These are phyloP conservation scores for Spisula solida DNA, from an alignment of 2,888 invertebrate genomes.

Conservation along the genomic window DNA sequence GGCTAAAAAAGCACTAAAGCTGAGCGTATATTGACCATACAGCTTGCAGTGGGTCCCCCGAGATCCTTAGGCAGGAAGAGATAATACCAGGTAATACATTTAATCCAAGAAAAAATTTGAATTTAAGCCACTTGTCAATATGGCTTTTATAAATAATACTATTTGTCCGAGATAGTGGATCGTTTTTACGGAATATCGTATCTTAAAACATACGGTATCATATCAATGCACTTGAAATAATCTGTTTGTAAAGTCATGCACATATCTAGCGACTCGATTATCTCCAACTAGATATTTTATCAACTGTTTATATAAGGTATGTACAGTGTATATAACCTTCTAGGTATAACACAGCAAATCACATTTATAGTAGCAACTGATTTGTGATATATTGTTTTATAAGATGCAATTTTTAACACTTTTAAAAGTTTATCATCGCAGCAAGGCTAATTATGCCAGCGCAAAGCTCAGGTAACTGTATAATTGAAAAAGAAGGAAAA, in stretches of 20 bases:
- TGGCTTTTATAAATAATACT: neutral
- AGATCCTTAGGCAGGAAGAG: conserved; percentile 13
- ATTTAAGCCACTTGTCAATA: conserved; percentile 51
- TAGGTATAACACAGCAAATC: neutral
- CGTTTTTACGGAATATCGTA: neutral
- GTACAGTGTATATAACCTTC: neutral
- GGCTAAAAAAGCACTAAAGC: neutral
- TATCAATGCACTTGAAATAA: conserved; percentile 20
- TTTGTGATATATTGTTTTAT: neutral
- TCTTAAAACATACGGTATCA: conserved; percentile 12
- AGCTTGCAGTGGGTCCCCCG: conserved; percentile 26
- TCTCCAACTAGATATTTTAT: neutral
- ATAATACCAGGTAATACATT: conserved; percentile 47
- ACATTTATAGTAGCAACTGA: neutral
- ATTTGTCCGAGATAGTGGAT: conserved; percentile 4
- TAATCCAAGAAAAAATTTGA: conserved; percentile 41
- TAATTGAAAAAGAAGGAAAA: no score
- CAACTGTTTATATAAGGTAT: neutral
- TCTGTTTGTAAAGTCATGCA: neutral
- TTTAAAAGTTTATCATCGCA: no score
- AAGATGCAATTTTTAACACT: neutral
- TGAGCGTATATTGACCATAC: neutral
- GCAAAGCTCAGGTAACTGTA: no score
- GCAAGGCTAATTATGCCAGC: no score
- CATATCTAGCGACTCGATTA: neutral